Evolutionary conservation across 2,888 invertebrate species (phyloP).

Genomic region (Selenia dentaria): DNA sequence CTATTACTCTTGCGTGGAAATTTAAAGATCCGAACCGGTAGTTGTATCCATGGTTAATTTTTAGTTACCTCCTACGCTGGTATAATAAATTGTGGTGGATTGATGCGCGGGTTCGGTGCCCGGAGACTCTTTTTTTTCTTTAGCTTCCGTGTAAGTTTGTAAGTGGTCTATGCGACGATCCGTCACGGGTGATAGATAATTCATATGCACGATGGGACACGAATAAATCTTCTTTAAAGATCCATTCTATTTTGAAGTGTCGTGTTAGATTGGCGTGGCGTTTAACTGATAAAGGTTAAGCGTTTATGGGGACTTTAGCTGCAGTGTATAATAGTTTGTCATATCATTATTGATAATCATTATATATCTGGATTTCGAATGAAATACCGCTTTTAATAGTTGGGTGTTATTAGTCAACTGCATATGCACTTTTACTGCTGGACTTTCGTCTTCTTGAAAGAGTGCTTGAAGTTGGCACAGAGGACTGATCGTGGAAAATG

Average conservation of each 20-base stretch:
- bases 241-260: slow-evolving; percentile 51
- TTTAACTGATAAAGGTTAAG: slow-evolving; percentile 46
- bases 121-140: slow-evolving; percentile 39
- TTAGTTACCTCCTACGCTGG: slow-evolving; percentile 76
- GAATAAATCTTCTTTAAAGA: slow-evolving; percentile 54
- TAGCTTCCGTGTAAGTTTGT: slow-evolving; percentile 59
- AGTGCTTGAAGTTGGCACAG: too few species aligned
- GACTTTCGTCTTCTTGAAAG: too few species aligned
- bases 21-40: slow-evolving; percentile 70
- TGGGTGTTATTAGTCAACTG: too few species aligned
- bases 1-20: slow-evolving; percentile 72
- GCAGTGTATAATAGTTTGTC: neutral
- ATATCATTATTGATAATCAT: neutral
- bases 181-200: slow-evolving; percentile 64
- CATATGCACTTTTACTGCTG: too few species aligned
- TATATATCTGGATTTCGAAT: too few species aligned
- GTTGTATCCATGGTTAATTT: slow-evolving; percentile 71
- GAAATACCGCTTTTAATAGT: too few species aligned
- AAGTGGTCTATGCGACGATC: slow-evolving; percentile 60
- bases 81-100: slow-evolving; percentile 67
- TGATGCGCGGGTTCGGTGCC: slow-evolving; percentile 47
- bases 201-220: slow-evolving; percentile 55
- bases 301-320: slow-evolving; percentile 24
- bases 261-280: slow-evolving; percentile 51
- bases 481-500: too few species aligned